phyloP scores from a whole-genome alignment of 2,797 vertebrate species.

The Lutjanus campechanus region DNA sequence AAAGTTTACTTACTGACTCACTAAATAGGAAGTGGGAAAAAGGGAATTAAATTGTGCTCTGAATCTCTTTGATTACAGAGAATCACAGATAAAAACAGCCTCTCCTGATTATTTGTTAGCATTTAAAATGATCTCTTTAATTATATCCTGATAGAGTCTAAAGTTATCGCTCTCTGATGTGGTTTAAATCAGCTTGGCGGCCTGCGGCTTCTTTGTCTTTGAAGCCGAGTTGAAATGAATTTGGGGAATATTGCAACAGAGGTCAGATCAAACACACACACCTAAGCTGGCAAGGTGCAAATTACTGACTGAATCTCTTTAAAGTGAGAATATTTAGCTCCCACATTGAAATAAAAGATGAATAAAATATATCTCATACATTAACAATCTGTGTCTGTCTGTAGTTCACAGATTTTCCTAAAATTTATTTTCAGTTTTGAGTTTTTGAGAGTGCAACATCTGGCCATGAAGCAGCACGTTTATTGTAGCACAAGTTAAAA shows the following conservation, averaged over 20 bases:
- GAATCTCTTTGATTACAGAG: background rate
- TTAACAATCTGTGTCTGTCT: constrained; percentile 25
- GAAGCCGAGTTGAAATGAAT: constrained; percentile 41
- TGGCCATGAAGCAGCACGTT: background rate
- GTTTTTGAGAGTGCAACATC: background rate
- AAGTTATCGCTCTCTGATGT: constrained; percentile 12
- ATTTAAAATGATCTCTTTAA: constrained; percentile 16
- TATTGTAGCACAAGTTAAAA: background rate
- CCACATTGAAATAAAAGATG: constrained; percentile 30
- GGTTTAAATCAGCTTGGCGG: constrained; percentile 6
- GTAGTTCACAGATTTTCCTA: background rate
- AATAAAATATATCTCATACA: constrained; percentile 34
- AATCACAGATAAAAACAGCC: constrained; percentile 25
- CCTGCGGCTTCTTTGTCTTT: constrained; percentile 25
- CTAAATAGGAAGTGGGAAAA: background rate
- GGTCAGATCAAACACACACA: constrained; percentile 46
- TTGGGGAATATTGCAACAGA: background rate
- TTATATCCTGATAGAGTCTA: background rate
- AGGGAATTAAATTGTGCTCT: background rate
- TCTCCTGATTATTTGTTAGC: constrained; percentile 6
- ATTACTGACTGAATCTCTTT: constrained; percentile 21
- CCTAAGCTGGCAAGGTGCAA: constrained; percentile 20
- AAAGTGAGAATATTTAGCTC: constrained; percentile 19
- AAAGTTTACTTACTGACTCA: background rate
- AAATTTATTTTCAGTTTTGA: background rate